Percentiles rank a stretch among this genome's conserved stretches.
These are phyloP conservation scores for Stigmatopora nigra DNA, from an alignment of 2,113 vertebrate genomes.

Conservation along the genomic window DNA sequence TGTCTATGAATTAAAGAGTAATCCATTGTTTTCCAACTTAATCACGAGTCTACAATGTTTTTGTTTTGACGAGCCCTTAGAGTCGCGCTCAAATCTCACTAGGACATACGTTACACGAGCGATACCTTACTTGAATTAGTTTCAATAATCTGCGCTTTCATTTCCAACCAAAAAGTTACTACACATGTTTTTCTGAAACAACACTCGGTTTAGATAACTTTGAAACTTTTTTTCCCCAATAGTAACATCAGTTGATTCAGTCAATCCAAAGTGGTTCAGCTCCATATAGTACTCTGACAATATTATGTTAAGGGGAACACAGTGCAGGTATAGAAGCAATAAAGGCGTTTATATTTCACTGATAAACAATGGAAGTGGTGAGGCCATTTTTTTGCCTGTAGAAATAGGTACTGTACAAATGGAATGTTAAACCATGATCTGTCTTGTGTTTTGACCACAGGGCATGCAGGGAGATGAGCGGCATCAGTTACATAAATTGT, in stretches of 20 bases:
- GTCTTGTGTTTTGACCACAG: background rate
- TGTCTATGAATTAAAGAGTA: constrained; percentile 12
- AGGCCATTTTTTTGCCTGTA: background rate
- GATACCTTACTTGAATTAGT: background rate
- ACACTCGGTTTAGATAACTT: constrained; percentile 24
- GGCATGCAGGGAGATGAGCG: background rate
- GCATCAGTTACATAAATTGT: background rate
- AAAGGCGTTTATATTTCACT: constrained; percentile 8
- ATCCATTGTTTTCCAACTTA: constrained; percentile 26
- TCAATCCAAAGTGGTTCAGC: constrained; percentile 31
- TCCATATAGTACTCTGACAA: constrained; percentile 6
- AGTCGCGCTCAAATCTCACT: background rate
- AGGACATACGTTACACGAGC: background rate
- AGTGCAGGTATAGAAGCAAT: constrained; percentile 16
- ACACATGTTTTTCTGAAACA: background rate
- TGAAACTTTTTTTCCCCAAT: too few species aligned
- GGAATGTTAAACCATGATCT: background rate
- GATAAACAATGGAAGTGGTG: background rate
- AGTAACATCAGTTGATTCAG: constrained; percentile 43
- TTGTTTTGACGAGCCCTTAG: background rate
- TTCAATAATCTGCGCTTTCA: background rate
- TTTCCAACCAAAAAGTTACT: constrained; percentile 31
- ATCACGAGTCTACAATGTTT: constrained; percentile 15
- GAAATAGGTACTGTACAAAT: background rate
- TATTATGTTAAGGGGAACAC: constrained; percentile 15